phyloP scores from a whole-genome alignment of 2,888 invertebrate genomes.

The Rhimphoctona megacephalus region DNA sequence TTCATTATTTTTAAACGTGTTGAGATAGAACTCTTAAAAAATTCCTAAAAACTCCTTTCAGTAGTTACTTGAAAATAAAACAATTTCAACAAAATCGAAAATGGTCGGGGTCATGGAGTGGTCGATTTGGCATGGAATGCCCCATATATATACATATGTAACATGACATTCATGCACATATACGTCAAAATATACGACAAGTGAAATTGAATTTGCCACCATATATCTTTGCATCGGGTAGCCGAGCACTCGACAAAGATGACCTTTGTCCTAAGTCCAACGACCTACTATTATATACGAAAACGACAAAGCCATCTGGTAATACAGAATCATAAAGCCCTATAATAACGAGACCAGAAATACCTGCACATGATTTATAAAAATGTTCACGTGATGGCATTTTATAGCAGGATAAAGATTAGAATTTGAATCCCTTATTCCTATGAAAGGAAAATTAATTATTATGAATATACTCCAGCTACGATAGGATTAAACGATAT shows the following conservation, averaged over 20 bases:
- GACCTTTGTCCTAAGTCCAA: constrained; percentile 24
- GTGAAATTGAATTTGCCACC: constrained; percentile 55
- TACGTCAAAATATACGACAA: constrained; percentile 46
- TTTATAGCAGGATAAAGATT: not conserved
- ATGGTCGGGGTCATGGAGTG: too few relatives aligned
- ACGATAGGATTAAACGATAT: not conserved
- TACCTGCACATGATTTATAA: not conserved
- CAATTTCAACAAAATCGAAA: too few relatives aligned
- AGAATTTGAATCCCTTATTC: not conserved
- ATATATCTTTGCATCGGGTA: constrained; percentile 12
- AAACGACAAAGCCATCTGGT: constrained; percentile 40
- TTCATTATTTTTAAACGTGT: too few relatives aligned
- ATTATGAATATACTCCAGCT: not conserved
- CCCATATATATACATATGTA: not conserved
- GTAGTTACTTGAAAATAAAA: too few relatives aligned
- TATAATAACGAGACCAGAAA: constrained; percentile 27
- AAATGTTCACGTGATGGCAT: not conserved
- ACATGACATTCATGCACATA: constrained; percentile 26
- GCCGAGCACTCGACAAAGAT: constrained; percentile 2
- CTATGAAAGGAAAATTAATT: not conserved
- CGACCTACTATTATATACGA: constrained; percentile 3
- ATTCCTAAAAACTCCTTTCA: too few relatives aligned
- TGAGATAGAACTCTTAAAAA: too few relatives aligned
- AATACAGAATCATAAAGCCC: constrained; percentile 14
- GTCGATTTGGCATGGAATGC: too few relatives aligned